Percentiles rank a stretch among this genome's conserved stretches.
Evolutionary conservation across 2,888 invertebrate species (phyloP).

Genomic region (Hydrotaea diabolus): DNA sequence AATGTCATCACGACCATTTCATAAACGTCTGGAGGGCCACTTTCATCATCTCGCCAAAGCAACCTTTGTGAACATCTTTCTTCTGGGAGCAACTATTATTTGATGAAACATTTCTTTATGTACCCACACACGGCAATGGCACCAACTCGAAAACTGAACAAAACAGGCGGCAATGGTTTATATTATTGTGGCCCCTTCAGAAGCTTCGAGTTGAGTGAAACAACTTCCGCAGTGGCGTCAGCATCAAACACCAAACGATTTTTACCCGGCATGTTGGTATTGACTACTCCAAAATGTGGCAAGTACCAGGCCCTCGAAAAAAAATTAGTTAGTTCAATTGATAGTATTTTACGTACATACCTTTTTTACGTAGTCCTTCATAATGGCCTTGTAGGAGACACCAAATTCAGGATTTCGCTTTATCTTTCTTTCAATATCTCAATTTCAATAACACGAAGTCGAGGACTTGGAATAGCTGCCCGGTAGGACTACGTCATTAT

Average conservation of each 20-base stretch:
- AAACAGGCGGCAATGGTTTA: conserved; percentile 10
- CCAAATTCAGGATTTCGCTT: too few relatives aligned
- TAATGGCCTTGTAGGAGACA: conserved; percentile 12
- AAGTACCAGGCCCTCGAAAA: conserved; percentile 57
- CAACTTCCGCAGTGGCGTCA: conserved; percentile 51
- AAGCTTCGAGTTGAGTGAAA: conserved; percentile 51
- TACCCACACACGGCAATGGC: conserved; percentile 15
- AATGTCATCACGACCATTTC: conserved; percentile 43
- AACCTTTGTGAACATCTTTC: conserved; percentile 49
- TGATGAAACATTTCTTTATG: conserved; percentile 36
- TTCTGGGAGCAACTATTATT: neutral
- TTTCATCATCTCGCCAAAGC: conserved; percentile 22
- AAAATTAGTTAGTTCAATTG: conserved; percentile 22
- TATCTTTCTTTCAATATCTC: neutral
- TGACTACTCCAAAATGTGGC: conserved; percentile 70
- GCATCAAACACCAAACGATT: conserved; percentile 61
- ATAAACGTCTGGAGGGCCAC: neutral
- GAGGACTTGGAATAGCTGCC: conserved; percentile 25
- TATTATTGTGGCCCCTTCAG: neutral
- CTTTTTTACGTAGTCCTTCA: conserved; percentile 37
- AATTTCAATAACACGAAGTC: too few relatives aligned
- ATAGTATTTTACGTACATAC: conserved; percentile 33
- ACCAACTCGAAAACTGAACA: conserved; percentile 34
- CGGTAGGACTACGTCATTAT: conserved; percentile 7
- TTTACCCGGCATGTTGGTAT: conserved; percentile 57